phyloP scores from a whole-genome alignment of 2,113 vertebrate genomes.

The Pogonocichla stellata region DNA sequence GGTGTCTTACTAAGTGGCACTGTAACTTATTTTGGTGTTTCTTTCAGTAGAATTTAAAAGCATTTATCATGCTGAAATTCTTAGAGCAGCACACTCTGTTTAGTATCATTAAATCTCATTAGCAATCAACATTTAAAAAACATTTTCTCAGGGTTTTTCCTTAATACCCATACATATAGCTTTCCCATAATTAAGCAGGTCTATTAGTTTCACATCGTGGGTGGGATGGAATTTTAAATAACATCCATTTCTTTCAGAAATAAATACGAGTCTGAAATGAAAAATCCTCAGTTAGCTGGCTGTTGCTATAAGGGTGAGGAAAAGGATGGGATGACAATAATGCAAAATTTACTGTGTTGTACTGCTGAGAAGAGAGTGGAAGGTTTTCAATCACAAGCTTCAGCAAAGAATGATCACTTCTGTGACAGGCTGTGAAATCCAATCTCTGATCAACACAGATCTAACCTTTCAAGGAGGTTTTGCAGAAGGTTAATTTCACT shows the following conservation, averaged over 20 bases:
- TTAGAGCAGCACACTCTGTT: slow-evolving; percentile 61
- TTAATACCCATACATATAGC: slow-evolving; percentile 54
- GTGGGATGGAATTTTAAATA: slow-evolving; percentile 76
- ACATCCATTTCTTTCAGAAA: slow-evolving; percentile 69
- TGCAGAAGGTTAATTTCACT: background rate
- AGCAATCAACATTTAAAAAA: slow-evolving; percentile 73
- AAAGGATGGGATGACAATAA: slow-evolving; percentile 28
- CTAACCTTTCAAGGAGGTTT: slow-evolving; percentile 36
- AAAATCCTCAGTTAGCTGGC: slow-evolving; percentile 61
- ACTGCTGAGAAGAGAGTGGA: background rate
- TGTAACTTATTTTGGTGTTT: slow-evolving; percentile 49
- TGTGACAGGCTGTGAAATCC: slow-evolving; percentile 29
- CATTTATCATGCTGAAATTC: slow-evolving; percentile 62
- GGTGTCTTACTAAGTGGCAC: slow-evolving; percentile 12
- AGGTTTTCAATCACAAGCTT: background rate
- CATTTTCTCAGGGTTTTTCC: slow-evolving; percentile 63
- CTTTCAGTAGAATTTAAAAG: slow-evolving; percentile 48
- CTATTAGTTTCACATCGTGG: slow-evolving; percentile 74
- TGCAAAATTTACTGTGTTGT: background rate
- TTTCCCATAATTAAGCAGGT: slow-evolving; percentile 74
- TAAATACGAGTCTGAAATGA: slow-evolving; percentile 56
- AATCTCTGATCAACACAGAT: background rate
- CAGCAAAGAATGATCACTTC: slow-evolving; percentile 22
- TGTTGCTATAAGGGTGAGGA: slow-evolving; percentile 3
- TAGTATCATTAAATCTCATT: slow-evolving; percentile 74